Evolutionary conservation across 1,140 invertebrate species (phyloP).

Genomic region (Zaprionus taronus): DNA sequence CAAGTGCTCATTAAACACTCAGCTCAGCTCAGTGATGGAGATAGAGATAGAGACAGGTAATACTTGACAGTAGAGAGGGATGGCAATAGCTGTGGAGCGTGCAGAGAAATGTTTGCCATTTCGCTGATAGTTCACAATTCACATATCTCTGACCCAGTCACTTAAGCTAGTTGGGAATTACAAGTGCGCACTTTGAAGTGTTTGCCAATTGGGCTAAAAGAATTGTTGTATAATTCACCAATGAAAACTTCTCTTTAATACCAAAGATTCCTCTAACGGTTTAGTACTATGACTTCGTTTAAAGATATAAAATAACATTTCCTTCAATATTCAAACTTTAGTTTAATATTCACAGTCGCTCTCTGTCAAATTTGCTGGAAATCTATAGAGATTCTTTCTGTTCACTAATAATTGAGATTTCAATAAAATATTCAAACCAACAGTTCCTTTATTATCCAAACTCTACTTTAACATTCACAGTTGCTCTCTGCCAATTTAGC

Average conservation of each 20-base stretch:
- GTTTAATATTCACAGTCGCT: too few species aligned
- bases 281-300: neutral
- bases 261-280: neutral
- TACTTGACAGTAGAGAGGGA: neutral
- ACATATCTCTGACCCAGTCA: neutral
- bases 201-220: neutral
- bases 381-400: neutral
- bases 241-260: neutral
- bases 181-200: neutral
- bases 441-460: too few species aligned
- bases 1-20: conserved; percentile 33
- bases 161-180: neutral
- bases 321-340: too few species aligned
- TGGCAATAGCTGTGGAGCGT: neutral
- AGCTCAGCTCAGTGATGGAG: neutral
- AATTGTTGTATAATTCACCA: neutral
- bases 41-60: neutral
- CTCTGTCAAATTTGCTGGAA: neutral
- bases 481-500: neutral
- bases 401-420: too few species aligned
- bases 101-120: neutral
- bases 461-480: too few species aligned
- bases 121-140: neutral
- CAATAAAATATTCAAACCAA: too few species aligned
- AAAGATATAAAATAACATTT: too few species aligned